These are phyloP conservation scores for Sula dactylatra DNA, from an alignment of 2,113 vertebrate species.

Conservation along the genomic window DNA sequence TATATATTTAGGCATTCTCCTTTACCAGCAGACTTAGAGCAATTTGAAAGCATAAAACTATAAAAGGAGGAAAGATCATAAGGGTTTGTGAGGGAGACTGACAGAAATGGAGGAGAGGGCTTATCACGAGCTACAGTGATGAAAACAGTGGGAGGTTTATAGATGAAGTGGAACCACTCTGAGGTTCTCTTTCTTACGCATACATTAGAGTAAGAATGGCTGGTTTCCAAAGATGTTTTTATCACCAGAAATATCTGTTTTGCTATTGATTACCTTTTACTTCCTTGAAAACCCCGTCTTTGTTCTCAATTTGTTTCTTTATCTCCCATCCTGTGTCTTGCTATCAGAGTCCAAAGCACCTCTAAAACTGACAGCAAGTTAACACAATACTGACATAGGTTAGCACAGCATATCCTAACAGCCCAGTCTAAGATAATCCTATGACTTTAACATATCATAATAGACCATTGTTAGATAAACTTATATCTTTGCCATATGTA, in stretches of 20 bases:
- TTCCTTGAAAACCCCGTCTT: not conserved
- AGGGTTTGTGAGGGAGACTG: not conserved
- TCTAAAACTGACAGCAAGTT: not conserved
- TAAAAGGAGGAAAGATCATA: conserved; percentile 14
- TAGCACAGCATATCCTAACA: not conserved
- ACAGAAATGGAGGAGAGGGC: not conserved
- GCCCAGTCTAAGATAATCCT: not conserved
- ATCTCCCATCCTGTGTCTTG: not conserved
- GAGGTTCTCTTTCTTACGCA: not conserved
- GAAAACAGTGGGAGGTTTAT: conserved; percentile 50
- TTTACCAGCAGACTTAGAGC: not conserved
- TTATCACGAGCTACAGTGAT: conserved; percentile 12
- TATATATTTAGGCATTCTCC: conserved; percentile 34
- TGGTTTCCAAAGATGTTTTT: not conserved
- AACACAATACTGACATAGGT: not conserved
- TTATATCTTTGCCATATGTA: not conserved
- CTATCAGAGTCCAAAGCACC: not conserved
- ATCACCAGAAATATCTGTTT: not conserved
- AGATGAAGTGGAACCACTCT: conserved; percentile 5
- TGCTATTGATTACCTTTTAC: not conserved
- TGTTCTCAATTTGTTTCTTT: not conserved
- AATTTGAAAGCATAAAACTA: conserved; percentile 26
- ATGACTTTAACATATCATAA: not conserved
- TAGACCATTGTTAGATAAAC: not conserved
- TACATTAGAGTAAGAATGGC: not conserved